phyloP scores from a whole-genome alignment of 2,888 invertebrate species.

The Leucania comma region DNA sequence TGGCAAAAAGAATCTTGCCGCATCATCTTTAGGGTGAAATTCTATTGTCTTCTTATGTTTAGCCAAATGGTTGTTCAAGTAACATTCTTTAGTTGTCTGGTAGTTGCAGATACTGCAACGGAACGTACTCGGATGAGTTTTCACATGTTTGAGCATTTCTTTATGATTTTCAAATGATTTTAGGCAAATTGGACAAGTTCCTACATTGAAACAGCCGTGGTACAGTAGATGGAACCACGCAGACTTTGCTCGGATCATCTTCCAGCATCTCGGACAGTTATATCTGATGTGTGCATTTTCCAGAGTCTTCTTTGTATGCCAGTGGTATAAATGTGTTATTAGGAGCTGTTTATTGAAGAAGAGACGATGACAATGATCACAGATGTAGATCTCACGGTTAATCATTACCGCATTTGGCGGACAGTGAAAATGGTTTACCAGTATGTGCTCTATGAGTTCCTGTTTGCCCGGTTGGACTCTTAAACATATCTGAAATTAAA shows the following conservation, averaged over 20 bases:
- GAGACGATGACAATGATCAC: constrained; percentile 71
- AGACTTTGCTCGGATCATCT: not conserved
- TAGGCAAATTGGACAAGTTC: constrained; percentile 75
- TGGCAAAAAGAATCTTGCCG: constrained; percentile 51
- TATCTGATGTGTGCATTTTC: accelerated
- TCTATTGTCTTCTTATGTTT: constrained; percentile 52
- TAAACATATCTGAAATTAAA: constrained; percentile 75
- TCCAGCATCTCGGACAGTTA: constrained; percentile 73
- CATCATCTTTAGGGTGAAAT: not conserved
- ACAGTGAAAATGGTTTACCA: constrained; percentile 73
- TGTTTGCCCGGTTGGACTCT: constrained; percentile 40
- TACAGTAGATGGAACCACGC: constrained; percentile 73
- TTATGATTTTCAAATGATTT: constrained; percentile 50
- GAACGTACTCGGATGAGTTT: constrained; percentile 64
- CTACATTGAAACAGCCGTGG: constrained; percentile 69
- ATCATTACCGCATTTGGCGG: constrained; percentile 68
- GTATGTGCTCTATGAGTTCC: constrained; percentile 70
- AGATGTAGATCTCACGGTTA: constrained; percentile 77
- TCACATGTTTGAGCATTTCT: constrained; percentile 65
- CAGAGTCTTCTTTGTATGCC: not conserved
- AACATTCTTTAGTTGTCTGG: constrained; percentile 51
- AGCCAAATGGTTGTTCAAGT: constrained; percentile 66
- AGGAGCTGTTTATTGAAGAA: constrained; percentile 80
- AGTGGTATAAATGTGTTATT: constrained; percentile 63
- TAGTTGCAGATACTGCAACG: constrained; percentile 73